These are phyloP conservation scores for Chymomyza procnemis DNA, from an alignment of 2,888 invertebrate species.

Conservation along the genomic window DNA sequence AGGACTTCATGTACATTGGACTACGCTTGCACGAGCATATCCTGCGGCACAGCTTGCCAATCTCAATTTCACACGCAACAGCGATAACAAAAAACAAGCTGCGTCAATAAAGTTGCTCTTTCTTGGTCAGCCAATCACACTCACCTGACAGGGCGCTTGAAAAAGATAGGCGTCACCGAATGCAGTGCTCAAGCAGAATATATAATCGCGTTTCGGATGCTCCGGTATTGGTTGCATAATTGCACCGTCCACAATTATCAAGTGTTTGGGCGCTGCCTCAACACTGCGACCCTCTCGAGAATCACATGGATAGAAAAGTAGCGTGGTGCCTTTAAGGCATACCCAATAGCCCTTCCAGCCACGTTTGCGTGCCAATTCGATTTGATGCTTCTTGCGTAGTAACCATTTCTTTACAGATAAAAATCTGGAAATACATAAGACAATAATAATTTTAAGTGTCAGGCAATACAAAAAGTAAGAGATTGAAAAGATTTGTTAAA, in stretches of 20 bases:
- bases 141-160: slow-evolving; percentile 91
- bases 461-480: not conserved
- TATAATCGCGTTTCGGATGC: slow-evolving; percentile 97
- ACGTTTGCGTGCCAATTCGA: slow-evolving; percentile 95
- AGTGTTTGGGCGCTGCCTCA: slow-evolving; percentile 95
- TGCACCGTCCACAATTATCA: slow-evolving; percentile 96
- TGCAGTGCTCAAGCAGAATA: slow-evolving; percentile 98
- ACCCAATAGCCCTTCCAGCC: slow-evolving; percentile 99
- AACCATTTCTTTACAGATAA: slow-evolving; percentile 99
- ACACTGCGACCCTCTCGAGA: slow-evolving; percentile 93
- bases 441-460: not conserved
- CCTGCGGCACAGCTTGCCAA: slow-evolving; percentile 7
- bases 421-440: slow-evolving; percentile 83
- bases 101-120: not conserved
- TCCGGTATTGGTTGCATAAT: slow-evolving; percentile 99
- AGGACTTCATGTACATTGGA: slow-evolving; percentile 54
- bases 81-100: not conserved
- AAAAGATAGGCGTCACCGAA: slow-evolving; percentile 98
- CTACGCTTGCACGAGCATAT: slow-evolving; percentile 33
- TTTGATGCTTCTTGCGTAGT: slow-evolving; percentile 96
- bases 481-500: not conserved
- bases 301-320: slow-evolving; percentile 97
- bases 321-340: slow-evolving; percentile 96
- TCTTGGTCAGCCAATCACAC: slow-evolving; percentile 45
- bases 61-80: not conserved